Conservation (phyloP, 92 coral and sea anemone genomes). For the Phenganax stokvisi region DNA sequence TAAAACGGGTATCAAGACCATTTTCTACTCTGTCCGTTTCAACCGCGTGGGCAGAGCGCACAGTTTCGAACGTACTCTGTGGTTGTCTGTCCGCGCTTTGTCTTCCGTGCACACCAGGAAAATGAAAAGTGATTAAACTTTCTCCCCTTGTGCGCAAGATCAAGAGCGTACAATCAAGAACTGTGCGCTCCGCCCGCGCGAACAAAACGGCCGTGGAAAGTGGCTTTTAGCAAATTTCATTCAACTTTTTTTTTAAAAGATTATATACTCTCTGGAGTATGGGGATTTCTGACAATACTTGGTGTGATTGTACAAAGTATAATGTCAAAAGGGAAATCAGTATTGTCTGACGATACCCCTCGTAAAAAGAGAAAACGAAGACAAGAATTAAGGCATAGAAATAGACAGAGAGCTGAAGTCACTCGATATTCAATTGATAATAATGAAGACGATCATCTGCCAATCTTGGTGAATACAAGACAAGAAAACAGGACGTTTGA, state of each 20-base stretch:
- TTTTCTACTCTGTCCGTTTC: too few species aligned
- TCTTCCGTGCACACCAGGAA: too few species aligned
- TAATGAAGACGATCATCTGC: neutral
- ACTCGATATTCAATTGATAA: neutral
- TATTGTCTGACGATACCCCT: constrained; percentile 46
- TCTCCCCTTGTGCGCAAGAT: too few species aligned
- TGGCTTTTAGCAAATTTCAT: too few species aligned
- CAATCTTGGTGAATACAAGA: constrained; percentile 24
- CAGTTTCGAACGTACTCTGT: too few species aligned
- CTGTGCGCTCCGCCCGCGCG: too few species aligned
- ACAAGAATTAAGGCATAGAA: neutral
- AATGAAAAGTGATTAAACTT: too few species aligned
- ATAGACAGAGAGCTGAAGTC: neutral
- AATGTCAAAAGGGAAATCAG: constrained; percentile 42
- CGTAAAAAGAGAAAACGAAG: constrained; percentile 10
- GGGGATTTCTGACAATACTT: constrained; percentile 59
- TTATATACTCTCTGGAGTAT: constrained; percentile 58
- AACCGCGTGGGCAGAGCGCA: too few species aligned
- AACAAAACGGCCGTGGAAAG: too few species aligned
- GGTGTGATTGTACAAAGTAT: constrained; percentile 62
- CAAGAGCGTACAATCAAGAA: too few species aligned
- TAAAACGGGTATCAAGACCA: too few species aligned
- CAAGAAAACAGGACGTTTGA: constrained; percentile 1
- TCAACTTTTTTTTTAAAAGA: constrained; percentile 28
- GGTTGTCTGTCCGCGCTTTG: too few species aligned